Evolutionary conservation across 2,797 vertebrate species (phyloP).

Genomic region (Nannoperca australis): DNA sequence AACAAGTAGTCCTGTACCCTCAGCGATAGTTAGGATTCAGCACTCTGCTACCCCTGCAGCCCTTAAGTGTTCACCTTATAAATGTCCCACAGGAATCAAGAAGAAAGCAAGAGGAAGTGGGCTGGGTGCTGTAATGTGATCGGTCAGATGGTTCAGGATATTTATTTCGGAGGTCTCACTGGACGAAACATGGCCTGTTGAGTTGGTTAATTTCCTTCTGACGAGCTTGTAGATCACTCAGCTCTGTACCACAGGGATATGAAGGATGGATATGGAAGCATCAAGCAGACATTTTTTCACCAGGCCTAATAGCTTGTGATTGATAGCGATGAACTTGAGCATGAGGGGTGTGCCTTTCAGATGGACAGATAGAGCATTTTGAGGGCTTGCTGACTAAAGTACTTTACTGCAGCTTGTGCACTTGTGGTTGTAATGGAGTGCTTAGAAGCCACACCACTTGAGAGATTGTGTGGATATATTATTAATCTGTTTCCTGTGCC

Average conservation of each 20-base stretch:
- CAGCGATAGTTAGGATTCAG: not conserved
- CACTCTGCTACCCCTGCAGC: not conserved
- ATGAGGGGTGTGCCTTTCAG: conserved; percentile 68
- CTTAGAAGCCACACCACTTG: conserved; percentile 71
- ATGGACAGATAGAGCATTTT: conserved; percentile 68
- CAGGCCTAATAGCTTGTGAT: conserved; percentile 71
- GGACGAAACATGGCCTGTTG: conserved; percentile 54
- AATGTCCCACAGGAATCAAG: conserved; percentile 41
- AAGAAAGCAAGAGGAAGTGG: conserved; percentile 41
- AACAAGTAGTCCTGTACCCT: no score
- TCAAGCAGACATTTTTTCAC: conserved; percentile 68
- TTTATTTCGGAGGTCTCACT: conserved; percentile 57
- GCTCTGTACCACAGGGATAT: conserved; percentile 54
- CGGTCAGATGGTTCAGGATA: conserved; percentile 38
- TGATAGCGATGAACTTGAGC: conserved; percentile 72
- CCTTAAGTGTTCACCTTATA: conserved; percentile 44
- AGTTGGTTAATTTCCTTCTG: conserved; percentile 76
- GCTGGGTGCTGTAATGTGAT: conserved; percentile 52
- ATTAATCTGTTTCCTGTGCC: conserved; percentile 71
- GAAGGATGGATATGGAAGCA: conserved; percentile 63
- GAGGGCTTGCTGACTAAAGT: conserved; percentile 70
- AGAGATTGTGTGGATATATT: conserved; percentile 77
- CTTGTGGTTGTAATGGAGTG: conserved; percentile 77
- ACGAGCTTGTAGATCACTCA: conserved; percentile 75
- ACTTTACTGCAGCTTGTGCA: conserved; percentile 65